Percentiles rank a stretch among this genome's conserved stretches.
Evolutionary conservation across 2,888 invertebrate genomes (phyloP).

Genomic region (Pollenia griseotomentosa): DNA sequence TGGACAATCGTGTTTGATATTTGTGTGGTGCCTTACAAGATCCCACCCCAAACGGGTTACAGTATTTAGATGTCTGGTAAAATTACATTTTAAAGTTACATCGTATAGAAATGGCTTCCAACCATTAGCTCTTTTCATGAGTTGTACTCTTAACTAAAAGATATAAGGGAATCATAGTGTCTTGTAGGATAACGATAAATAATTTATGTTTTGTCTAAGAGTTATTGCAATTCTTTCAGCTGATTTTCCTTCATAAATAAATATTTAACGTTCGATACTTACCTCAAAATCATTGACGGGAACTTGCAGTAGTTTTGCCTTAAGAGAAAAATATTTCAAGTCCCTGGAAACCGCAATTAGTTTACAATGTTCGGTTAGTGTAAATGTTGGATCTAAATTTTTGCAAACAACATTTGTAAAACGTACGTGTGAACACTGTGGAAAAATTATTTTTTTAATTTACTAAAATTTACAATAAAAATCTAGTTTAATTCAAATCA

Average conservation of each 20-base stretch:
- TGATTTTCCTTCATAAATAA: too few relatives aligned
- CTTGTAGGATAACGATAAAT: too few relatives aligned
- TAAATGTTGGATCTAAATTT: too few relatives aligned
- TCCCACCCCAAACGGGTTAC: neutral
- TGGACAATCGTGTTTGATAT: slow-evolving; percentile 22
- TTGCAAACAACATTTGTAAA: too few relatives aligned
- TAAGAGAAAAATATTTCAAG: neutral
- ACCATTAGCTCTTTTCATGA: slow-evolving; percentile 34
- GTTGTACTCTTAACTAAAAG: neutral
- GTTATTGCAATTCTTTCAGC: too few relatives aligned
- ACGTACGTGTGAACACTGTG: too few relatives aligned
- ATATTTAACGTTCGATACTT: neutral
- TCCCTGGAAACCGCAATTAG: neutral
- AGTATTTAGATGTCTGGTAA: slow-evolving; percentile 11
- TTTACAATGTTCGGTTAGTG: neutral
- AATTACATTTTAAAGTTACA: slow-evolving; percentile 6
- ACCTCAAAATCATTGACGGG: slow-evolving; percentile 3
- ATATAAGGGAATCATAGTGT: neutral
- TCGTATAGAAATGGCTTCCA: slow-evolving; percentile 50
- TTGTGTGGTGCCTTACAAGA: neutral
- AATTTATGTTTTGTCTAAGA: too few relatives aligned
- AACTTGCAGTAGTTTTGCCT: neutral
- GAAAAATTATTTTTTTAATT: too few relatives aligned
- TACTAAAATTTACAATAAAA: too few relatives aligned
- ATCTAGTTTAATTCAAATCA: too few relatives aligned